These are phyloP conservation scores for Heteromurus nitidus DNA, from an alignment of 2,888 invertebrate genomes.

Conservation along the genomic window DNA sequence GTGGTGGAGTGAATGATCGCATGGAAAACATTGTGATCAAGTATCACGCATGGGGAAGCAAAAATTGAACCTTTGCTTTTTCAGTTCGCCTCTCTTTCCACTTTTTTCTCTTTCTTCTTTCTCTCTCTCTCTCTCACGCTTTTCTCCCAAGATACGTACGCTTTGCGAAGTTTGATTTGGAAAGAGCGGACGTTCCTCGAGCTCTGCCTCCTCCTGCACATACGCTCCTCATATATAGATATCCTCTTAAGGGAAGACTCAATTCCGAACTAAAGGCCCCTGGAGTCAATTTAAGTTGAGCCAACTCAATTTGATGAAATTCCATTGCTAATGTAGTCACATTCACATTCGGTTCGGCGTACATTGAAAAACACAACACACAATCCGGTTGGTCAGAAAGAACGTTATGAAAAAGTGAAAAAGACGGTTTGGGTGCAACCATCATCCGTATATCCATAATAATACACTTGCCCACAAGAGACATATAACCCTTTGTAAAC, in stretches of 20 bases:
- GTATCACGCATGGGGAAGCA: constrained; percentile 46
- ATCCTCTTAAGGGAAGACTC: constrained; percentile 56
- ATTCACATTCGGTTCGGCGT: constrained; percentile 47
- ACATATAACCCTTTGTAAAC: too few species aligned
- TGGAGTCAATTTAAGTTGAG: constrained; percentile 61
- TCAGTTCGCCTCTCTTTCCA: constrained; percentile 10
- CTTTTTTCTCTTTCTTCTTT: constrained; percentile 19
- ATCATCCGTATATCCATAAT: too few species aligned
- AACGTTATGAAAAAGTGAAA: constrained; percentile 5
- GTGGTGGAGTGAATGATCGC: constrained; percentile 39
- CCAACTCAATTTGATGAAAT: constrained; percentile 61
- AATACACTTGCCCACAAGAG: too few species aligned
- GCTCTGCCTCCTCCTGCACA: constrained; percentile 4
- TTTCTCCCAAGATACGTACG: too few species aligned
- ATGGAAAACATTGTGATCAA: constrained; percentile 49
- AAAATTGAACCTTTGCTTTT: constrained; percentile 47
- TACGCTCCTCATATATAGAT: neutral
- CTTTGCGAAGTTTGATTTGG: too few species aligned
- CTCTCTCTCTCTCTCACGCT: constrained; percentile 19
- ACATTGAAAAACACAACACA: constrained; percentile 26
- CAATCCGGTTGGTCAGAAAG: neutral
- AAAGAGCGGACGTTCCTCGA: too few species aligned
- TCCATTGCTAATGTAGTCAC: constrained; percentile 63
- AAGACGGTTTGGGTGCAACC: too few species aligned
- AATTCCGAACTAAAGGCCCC: constrained; percentile 55